phyloP scores from a whole-genome alignment of 2,888 invertebrate genomes.

The Rhingia rostrata region DNA sequence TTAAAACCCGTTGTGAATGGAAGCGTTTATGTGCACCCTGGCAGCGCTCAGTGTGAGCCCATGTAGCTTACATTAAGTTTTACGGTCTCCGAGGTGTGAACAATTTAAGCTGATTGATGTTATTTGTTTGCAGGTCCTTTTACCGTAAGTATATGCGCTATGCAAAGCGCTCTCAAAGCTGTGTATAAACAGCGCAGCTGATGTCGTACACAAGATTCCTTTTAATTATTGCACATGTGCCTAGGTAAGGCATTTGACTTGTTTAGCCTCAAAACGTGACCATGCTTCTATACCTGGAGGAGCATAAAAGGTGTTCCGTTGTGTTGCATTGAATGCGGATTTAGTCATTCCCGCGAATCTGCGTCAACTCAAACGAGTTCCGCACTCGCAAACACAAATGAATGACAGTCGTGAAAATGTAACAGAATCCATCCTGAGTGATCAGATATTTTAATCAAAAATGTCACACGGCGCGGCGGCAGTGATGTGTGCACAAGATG shows the following conservation, averaged over 20 bases:
- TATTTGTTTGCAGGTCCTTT: neutral
- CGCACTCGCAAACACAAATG: neutral
- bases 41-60: neutral
- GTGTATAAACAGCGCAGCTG: no score
- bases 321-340: no score
- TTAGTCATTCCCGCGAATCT: no score
- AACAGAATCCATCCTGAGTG: slow-evolving; percentile 1
- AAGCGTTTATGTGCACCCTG: slow-evolving; percentile 1
- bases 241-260: no score
- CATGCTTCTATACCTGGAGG: no score
- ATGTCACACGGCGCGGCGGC: slow-evolving; percentile 7
- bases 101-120: slow-evolving; percentile 58
- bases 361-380: neutral
- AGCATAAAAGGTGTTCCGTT: no score
- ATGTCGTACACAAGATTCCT: no score
- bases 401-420: neutral
- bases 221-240: no score
- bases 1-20: slow-evolving; percentile 50
- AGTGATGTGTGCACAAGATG: slow-evolving; percentile 12
- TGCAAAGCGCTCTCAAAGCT: no score
- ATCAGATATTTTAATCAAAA: slow-evolving; percentile 54
- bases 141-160: neutral
- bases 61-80: slow-evolving; percentile 7
- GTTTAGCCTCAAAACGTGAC: no score
- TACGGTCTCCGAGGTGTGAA: slow-evolving; percentile 53